Evolutionary conservation across 2,888 invertebrate genomes (phyloP), one percentile per base, ranked within the genome.

Genomic region (Spodoptera littoralis): DNA sequence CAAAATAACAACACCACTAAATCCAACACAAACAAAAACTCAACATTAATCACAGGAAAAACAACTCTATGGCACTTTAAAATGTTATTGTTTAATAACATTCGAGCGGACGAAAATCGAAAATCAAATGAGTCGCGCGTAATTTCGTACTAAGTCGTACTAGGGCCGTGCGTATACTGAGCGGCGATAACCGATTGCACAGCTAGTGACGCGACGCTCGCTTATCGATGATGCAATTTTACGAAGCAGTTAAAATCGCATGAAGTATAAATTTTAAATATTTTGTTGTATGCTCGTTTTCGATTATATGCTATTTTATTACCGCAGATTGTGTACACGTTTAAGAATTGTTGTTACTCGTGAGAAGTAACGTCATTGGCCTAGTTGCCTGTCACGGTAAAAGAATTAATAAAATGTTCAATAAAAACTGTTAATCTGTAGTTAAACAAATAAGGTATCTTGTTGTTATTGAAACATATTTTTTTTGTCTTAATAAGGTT

Each of bases 121-220:
- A 67, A 9, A 36, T 36, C 53, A 51, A 53, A 64, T 46, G 70
- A 70, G 75, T 77, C 61, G 56, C 66, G 58, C 68, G 60, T 69
- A 69, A 60, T 56, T 77, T 76, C 67, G 76, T 75, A 70, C 59
- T 72, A 76, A 70, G 76, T 79, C 64, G 76, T 76, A 82, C 74
- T 77, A 75, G 76, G 79, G 76, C 70, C 71, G 80, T 79, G 79
- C 73, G 76, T 76, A 78, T 72, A 84, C 85, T 83, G 87, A 83
- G 81, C 80, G 79, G 84, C 88, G 89, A 90, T 90, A 90, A 89
- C 85, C 85, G 84, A 91, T 90, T 90, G 89, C 87, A 77, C 71
- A 64, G 69, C 64, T 84, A 88, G 90, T 88, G 89, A 86, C 82
- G 90, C 70, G 77, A 55, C 49, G 36, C 45, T 63, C 12, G 58